Conservation (phyloP, 2,113 vertebrate species). For the Microtus oregoni region DNA sequence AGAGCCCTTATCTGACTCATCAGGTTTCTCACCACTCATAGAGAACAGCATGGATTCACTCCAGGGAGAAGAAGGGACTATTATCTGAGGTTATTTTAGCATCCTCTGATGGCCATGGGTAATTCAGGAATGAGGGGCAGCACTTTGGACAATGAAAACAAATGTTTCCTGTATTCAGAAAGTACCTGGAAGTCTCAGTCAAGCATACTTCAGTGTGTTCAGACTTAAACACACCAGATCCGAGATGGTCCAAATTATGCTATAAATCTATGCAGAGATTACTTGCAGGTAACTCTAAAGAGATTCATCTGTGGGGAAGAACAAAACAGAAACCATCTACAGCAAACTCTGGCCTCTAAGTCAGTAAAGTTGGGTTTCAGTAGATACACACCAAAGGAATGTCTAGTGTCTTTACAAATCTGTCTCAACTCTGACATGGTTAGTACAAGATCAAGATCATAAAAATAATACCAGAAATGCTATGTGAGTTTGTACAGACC, state of each 20-base stretch:
- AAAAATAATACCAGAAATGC: constrained; percentile 39
- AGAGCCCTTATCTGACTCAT: not conserved
- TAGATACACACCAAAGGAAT: constrained; percentile 24
- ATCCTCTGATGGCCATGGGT: not conserved
- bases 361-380: constrained; percentile 15
- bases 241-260: not conserved
- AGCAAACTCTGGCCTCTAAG: constrained; percentile 39
- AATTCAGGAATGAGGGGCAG: constrained; percentile 17
- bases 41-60: not conserved
- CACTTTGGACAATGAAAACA: constrained; percentile 40
- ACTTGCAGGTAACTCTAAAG: constrained; percentile 15
- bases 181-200: constrained; percentile 23
- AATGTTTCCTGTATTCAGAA: constrained; percentile 34
- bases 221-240: not conserved
- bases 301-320: not conserved
- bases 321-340: constrained; percentile 17
- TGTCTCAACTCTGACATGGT: not conserved
- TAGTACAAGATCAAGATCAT: constrained; percentile 39
- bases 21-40: constrained; percentile 14
- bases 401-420: constrained; percentile 1
- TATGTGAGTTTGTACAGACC: not conserved
- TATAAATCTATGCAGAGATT: constrained; percentile 33
- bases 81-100: not conserved
- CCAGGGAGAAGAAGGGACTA: not conserved
- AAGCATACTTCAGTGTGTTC: not conserved